Conservation (phyloP, 2,797 vertebrate species). For the Aselliscus stoliczkanus region DNA sequence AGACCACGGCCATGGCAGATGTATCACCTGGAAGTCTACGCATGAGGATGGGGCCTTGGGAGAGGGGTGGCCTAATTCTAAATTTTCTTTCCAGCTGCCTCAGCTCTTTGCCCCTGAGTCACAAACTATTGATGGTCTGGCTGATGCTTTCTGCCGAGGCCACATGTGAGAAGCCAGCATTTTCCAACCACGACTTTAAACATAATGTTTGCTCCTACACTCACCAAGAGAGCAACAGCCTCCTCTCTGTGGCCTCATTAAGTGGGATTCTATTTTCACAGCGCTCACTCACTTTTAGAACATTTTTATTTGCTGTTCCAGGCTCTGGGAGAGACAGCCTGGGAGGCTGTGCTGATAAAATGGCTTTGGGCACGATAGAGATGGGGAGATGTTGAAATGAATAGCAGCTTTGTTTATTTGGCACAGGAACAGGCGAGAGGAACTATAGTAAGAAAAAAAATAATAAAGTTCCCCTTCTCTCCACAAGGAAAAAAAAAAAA, state of each 20-base stretch:
- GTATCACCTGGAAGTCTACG: rapidly evolving
- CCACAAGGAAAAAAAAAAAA: slow-evolving; percentile 62
- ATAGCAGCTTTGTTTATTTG: slow-evolving; percentile 76
- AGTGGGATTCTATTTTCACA: slow-evolving; percentile 65
- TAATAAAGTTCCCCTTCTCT: slow-evolving; percentile 68
- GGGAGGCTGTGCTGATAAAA: slow-evolving; percentile 75
- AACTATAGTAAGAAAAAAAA: slow-evolving; percentile 61
- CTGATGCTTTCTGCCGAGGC: slow-evolving; percentile 58
- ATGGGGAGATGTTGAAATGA: slow-evolving; percentile 63
- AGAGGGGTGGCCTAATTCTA: neutral
- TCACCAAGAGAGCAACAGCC: neutral
- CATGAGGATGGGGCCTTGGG: neutral
- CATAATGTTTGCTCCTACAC: slow-evolving; percentile 72
- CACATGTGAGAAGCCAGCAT: slow-evolving; percentile 65
- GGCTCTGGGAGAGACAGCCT: slow-evolving; percentile 66
- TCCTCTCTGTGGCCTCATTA: slow-evolving; percentile 50
- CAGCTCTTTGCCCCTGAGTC: slow-evolving; percentile 36
- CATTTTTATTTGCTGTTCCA: slow-evolving; percentile 65
- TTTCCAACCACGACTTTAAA: slow-evolving; percentile 51
- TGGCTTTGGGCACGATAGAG: slow-evolving; percentile 29
- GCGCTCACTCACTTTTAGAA: slow-evolving; percentile 71
- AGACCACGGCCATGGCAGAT: neutral
- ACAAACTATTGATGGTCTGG: neutral
- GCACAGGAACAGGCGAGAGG: neutral
- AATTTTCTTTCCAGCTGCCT: neutral